Percentiles rank a stretch among this genome's conserved stretches.
Evolutionary conservation across 2,888 invertebrate species (phyloP).

Genomic region (Malthinus seriepunctatus): DNA sequence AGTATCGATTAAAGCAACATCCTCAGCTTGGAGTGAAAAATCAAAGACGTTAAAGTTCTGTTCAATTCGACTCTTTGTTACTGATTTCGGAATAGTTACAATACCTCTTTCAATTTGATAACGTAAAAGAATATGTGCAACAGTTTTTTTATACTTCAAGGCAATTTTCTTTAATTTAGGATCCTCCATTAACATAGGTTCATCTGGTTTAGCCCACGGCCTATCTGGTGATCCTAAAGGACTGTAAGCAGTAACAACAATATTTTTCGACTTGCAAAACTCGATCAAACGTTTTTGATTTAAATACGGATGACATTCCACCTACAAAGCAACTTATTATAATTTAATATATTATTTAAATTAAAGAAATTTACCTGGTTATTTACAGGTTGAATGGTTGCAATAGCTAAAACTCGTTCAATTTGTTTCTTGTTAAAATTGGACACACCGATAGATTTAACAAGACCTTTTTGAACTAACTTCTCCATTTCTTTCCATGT

Average conservation of each 20-base stretch:
- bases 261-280: conserved; percentile 67
- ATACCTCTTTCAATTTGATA: conserved; percentile 68
- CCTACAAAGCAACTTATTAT: conserved; percentile 64
- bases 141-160: conserved; percentile 66
- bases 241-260: conserved; percentile 80
- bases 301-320: conserved; percentile 83
- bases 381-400: conserved; percentile 67
- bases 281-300: conserved; percentile 70
- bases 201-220: conserved; percentile 77
- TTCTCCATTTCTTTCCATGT: conserved; percentile 82
- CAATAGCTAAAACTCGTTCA: conserved; percentile 65
- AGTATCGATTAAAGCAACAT: conserved; percentile 65
- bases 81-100: conserved; percentile 82
- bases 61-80: conserved; percentile 68
- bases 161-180: conserved; percentile 66
- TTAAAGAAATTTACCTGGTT: conserved; percentile 56
- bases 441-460: conserved; percentile 80
- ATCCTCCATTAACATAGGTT: conserved; percentile 74
- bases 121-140: conserved; percentile 73
- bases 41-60: conserved; percentile 75
- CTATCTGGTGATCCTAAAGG: conserved; percentile 83
- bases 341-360: conserved; percentile 55
- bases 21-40: conserved; percentile 70
- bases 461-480: conserved; percentile 68
- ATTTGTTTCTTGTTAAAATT: conserved; percentile 85